A percentile compares a stretch with the other conserved stretches of the same genome.
Evolutionary conservation across 2,888 invertebrate genomes (phyloP).

Genomic region (Cataglyphis cursor): DNA sequence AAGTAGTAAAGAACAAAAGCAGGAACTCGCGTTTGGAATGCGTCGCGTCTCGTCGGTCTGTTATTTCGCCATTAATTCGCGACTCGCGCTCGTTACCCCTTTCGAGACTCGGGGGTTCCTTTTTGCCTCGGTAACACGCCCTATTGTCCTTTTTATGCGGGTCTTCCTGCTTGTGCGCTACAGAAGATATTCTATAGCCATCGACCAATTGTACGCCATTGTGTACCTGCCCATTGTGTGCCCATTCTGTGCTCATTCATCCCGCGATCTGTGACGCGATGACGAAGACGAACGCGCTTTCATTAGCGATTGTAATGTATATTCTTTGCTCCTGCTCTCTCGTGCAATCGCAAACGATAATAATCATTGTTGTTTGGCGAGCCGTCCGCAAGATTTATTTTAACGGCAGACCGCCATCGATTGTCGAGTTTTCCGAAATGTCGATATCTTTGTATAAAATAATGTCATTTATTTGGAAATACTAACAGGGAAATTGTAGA

Average conservation of each 20-base stretch:
- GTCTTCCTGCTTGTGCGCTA: slow-evolving; percentile 62
- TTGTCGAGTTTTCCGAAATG: not conserved
- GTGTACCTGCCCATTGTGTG: slow-evolving; percentile 71
- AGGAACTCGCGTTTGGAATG: slow-evolving; percentile 25
- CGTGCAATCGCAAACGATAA: slow-evolving; percentile 31
- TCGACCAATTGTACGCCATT: slow-evolving; percentile 71
- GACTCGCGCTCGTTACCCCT: slow-evolving; percentile 42
- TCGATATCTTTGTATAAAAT: not conserved
- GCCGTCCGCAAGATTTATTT: slow-evolving; percentile 17
- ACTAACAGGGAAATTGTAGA: not conserved
- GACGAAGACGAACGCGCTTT: slow-evolving; percentile 62
- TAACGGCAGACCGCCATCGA: not conserved
- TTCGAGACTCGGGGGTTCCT: slow-evolving; percentile 39
- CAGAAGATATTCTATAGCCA: slow-evolving; percentile 64
- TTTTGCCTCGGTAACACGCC: slow-evolving; percentile 42
- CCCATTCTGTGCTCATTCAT: slow-evolving; percentile 52
- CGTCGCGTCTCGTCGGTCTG: slow-evolving; percentile 35
- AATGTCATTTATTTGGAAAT: not conserved
- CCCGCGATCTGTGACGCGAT: slow-evolving; percentile 46
- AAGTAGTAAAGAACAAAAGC: slow-evolving; percentile 53
- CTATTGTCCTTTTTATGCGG: slow-evolving; percentile 72
- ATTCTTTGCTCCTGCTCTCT: slow-evolving; percentile 55
- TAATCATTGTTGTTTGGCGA: slow-evolving; percentile 20
- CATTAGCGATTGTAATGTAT: slow-evolving; percentile 61
- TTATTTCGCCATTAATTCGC: slow-evolving; percentile 64